Conservation (phyloP, 2,888 invertebrate species). For the Galerucella pusilla region DNA sequence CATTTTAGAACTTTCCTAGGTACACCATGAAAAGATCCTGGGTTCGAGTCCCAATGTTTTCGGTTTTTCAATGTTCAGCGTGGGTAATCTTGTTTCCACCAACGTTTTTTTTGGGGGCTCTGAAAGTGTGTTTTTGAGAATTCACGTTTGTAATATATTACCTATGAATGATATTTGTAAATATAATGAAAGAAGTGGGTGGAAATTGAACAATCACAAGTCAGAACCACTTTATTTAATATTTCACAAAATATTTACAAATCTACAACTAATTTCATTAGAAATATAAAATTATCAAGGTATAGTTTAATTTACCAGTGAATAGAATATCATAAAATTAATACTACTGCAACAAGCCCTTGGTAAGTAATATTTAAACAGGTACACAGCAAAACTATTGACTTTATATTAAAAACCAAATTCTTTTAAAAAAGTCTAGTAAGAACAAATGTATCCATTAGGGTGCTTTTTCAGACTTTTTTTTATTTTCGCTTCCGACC, state of each 20-base stretch:
- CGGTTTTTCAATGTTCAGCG: too few relatives aligned
- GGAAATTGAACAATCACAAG: not conserved
- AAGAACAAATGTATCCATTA: not conserved
- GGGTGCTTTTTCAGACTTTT: too few relatives aligned
- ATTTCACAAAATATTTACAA: conserved; percentile 12
- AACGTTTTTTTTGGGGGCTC: too few relatives aligned
- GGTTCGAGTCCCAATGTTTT: too few relatives aligned
- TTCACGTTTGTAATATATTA: too few relatives aligned
- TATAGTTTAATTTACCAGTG: not conserved
- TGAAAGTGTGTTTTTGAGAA: too few relatives aligned
- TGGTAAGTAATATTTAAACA: not conserved
- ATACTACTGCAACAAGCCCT: not conserved
- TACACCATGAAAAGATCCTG: too few relatives aligned
- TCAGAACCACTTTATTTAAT: conserved; percentile 4
- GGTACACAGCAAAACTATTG: conserved; percentile 2
- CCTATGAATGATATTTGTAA: not conserved
- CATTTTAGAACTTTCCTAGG: too few relatives aligned
- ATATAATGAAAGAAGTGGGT: not conserved
- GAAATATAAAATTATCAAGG: conserved; percentile 18
- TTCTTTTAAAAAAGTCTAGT: not conserved
- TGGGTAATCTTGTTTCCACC: too few relatives aligned
- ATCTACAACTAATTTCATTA: conserved; percentile 13
- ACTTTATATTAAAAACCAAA: not conserved
- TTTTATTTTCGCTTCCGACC: too few relatives aligned
- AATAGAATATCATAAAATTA: conserved; percentile 9